Conservation (phyloP, 2,113 vertebrate genomes). For the Holacanthus passer region DNA sequence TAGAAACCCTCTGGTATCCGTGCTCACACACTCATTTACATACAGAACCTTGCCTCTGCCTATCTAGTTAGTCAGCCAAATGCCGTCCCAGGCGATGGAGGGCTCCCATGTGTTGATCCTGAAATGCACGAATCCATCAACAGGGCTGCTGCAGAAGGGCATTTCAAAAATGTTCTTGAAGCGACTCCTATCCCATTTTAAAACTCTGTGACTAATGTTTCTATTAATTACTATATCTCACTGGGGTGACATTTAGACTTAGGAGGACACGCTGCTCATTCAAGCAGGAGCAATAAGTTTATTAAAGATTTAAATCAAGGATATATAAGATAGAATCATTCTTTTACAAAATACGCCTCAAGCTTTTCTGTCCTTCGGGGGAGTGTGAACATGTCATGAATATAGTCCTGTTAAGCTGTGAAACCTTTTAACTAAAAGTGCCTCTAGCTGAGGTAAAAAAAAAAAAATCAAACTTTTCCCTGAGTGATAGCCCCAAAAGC, state of each 20-base stretch:
- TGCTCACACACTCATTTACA: slow-evolving; percentile 51
- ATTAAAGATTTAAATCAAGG: slow-evolving; percentile 65
- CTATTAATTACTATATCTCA: slow-evolving; percentile 70
- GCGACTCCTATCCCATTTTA: slow-evolving; percentile 66
- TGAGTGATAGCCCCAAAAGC: slow-evolving; percentile 25
- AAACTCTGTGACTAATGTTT: slow-evolving; percentile 73
- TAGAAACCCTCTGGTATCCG: slow-evolving; percentile 26
- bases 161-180: slow-evolving; percentile 71
- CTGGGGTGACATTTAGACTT: slow-evolving; percentile 65
- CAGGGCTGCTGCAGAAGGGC: slow-evolving; percentile 57
- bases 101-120: slow-evolving; percentile 61
- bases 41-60: slow-evolving; percentile 48
- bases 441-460: slow-evolving; percentile 41
- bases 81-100: slow-evolving; percentile 58
- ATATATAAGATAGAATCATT: slow-evolving; percentile 48
- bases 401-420: slow-evolving; percentile 32
- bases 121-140: slow-evolving; percentile 73
- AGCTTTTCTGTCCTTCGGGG: slow-evolving; percentile 45
- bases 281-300: slow-evolving; percentile 51
- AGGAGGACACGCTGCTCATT: slow-evolving; percentile 60
- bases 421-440: slow-evolving; percentile 59
- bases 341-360: slow-evolving; percentile 46
- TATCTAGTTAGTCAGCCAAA: slow-evolving; percentile 68
- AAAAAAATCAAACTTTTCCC: not conserved
- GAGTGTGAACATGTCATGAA: slow-evolving; percentile 37